Evolutionary conservation across 2,888 invertebrate species (phyloP).

Genomic region (Calameuta filiformis): DNA sequence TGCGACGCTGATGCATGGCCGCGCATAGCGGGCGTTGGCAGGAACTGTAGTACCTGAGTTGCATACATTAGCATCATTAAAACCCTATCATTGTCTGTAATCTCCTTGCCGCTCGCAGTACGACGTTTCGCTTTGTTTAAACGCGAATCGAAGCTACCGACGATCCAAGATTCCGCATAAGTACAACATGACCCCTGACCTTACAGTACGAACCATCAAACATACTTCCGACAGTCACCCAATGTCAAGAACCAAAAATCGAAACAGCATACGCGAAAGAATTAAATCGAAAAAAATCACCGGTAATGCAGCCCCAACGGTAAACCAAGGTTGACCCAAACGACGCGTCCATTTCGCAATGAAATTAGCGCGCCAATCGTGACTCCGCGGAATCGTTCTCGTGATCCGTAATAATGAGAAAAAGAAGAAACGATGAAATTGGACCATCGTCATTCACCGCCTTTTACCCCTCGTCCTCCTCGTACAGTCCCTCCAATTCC

Average conservation of each 20-base stretch:
- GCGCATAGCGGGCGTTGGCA: conserved; percentile 36
- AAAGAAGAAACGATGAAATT: neutral
- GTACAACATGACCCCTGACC: neutral
- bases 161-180: conserved; percentile 19
- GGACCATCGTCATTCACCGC: too few species aligned
- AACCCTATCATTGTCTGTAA: conserved; percentile 42
- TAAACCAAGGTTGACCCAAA: neutral
- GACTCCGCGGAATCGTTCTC: neutral
- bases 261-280: neutral
- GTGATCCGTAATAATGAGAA: neutral
- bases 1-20: conserved; percentile 33
- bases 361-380: neutral
- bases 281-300: neutral
- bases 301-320: neutral
- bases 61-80: conserved; percentile 49
- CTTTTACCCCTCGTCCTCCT: too few species aligned
- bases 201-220: neutral
- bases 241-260: neutral
- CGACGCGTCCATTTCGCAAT: conserved; percentile 11
- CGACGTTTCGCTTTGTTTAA: neutral
- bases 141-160: conserved; percentile 6
- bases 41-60: conserved; percentile 46
- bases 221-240: neutral
- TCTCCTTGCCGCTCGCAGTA: conserved; percentile 29
- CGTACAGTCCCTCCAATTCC: neutral